Percentiles rank a stretch among this genome's conserved stretches.
Evolutionary conservation across 2,888 invertebrate genomes (phyloP).

Genomic region (Oscheius onirici): DNA sequence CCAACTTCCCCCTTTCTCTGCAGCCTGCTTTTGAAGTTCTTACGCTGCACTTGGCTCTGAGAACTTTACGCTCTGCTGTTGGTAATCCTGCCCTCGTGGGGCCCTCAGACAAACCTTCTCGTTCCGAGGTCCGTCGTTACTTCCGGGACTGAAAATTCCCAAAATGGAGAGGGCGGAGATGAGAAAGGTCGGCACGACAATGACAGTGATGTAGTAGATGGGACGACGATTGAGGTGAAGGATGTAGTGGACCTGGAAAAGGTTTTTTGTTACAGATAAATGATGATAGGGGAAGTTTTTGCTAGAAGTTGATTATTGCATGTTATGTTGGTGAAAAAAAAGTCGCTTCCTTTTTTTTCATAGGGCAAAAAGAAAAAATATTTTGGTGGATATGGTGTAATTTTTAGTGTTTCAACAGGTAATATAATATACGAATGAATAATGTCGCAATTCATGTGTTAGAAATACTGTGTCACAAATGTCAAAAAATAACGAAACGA

Average conservation of each 20-base stretch:
- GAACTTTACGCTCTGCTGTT: background rate
- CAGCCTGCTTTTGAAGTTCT: no score
- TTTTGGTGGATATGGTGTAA: no score
- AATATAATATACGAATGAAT: no score
- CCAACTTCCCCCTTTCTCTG: background rate
- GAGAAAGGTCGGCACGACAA: constrained; percentile 68
- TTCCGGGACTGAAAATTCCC: constrained; percentile 68
- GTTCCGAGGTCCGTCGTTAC: constrained; percentile 66
- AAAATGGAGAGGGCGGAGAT: constrained; percentile 68
- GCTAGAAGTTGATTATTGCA: background rate
- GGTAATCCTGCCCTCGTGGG: background rate
- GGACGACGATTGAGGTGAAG: constrained; percentile 65
- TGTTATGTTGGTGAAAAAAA: no score
- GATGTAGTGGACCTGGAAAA: constrained; percentile 61
- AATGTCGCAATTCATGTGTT: no score
- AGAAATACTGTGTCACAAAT: no score
- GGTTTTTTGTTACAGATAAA: no score
- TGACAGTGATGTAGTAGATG: constrained; percentile 70
- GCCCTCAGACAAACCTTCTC: constrained; percentile 56
- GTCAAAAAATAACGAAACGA: no score
- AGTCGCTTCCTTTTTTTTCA: no score
- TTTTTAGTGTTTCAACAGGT: no score
- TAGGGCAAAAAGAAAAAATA: no score
- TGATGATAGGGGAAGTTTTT: background rate
- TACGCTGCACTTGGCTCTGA: constrained; percentile 5